Evolutionary conservation across 2,113 vertebrate species (phyloP).

Genomic region (Rutilus rutilus): DNA sequence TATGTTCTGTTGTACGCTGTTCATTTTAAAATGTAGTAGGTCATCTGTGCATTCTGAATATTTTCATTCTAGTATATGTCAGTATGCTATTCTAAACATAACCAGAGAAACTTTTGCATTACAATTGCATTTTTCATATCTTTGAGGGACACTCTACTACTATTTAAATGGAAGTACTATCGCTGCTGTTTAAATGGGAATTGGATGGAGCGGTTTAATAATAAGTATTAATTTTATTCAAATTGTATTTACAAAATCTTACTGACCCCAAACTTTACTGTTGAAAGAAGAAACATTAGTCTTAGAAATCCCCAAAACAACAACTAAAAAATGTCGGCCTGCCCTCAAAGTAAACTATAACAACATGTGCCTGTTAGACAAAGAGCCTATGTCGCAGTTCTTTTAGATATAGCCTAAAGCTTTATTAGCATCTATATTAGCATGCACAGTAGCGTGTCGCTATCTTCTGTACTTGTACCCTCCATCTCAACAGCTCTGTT

Average conservation of each 20-base stretch:
- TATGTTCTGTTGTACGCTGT: background rate
- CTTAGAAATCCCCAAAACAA: background rate
- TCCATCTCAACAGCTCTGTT: conserved; percentile 62
- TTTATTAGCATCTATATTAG: conserved; percentile 55
- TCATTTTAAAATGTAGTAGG: background rate
- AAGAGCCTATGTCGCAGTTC: conserved; percentile 1
- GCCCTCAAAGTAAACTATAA: background rate
- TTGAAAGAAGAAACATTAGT: conserved; percentile 1
- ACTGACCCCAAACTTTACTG: background rate
- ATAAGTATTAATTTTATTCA: background rate
- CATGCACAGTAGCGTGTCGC: conserved; percentile 59
- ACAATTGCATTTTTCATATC: too few species aligned
- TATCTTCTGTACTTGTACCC: conserved; percentile 55
- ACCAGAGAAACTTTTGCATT: too few species aligned
- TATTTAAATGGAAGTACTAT: background rate
- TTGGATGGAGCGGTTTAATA: too few species aligned
- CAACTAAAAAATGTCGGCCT: background rate
- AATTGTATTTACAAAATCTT: too few species aligned
- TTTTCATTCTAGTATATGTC: background rate
- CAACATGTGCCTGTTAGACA: background rate
- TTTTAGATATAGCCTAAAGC: background rate
- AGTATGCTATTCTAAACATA: background rate
- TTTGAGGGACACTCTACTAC: too few species aligned
- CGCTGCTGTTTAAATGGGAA: background rate
- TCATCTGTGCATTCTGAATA: background rate